Conservation (phyloP, 1,140 invertebrate species). For the Oscheius sp. region DNA sequence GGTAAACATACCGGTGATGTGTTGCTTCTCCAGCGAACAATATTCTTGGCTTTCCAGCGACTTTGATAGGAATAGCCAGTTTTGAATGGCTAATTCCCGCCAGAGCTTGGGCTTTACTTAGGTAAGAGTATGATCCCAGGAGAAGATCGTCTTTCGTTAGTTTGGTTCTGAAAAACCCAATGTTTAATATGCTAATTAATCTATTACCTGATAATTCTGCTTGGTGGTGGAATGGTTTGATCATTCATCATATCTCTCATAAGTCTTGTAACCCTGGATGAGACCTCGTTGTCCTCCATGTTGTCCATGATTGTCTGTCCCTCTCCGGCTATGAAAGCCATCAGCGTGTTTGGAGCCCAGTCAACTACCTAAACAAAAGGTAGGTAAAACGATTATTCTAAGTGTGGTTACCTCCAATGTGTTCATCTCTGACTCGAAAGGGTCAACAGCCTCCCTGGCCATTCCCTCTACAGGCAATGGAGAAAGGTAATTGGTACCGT, state of each 20-base stretch:
- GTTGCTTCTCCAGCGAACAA: conserved; percentile 38
- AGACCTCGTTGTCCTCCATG: conserved; percentile 26
- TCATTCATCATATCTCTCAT: conserved; percentile 33
- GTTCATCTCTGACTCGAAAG: conserved; percentile 33
- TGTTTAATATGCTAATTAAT: background rate
- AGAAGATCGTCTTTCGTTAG: conserved; percentile 40
- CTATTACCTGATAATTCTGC: conserved; percentile 34
- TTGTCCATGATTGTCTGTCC: conserved; percentile 37
- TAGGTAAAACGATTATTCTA: background rate
- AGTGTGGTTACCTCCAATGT: conserved; percentile 5
- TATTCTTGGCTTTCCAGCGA: conserved; percentile 20
- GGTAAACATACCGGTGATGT: conserved; percentile 25
- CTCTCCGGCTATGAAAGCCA: conserved; percentile 39
- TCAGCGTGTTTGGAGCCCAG: conserved; percentile 32
- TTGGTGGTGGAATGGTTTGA: conserved; percentile 32
- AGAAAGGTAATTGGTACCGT: conserved; percentile 19
- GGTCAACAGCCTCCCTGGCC: conserved; percentile 15
- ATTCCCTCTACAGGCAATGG: conserved; percentile 33
- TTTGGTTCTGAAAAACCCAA: conserved; percentile 30
- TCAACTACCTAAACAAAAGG: conserved; percentile 13
- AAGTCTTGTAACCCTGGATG: conserved; percentile 19
- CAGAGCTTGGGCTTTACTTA: conserved; percentile 26
- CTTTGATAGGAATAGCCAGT: conserved; percentile 34
- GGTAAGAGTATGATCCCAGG: conserved; percentile 41
- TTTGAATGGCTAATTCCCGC: conserved; percentile 25